Evolutionary conservation across 2,888 invertebrate genomes (phyloP).

Genomic region (Microplitis manilae): DNA sequence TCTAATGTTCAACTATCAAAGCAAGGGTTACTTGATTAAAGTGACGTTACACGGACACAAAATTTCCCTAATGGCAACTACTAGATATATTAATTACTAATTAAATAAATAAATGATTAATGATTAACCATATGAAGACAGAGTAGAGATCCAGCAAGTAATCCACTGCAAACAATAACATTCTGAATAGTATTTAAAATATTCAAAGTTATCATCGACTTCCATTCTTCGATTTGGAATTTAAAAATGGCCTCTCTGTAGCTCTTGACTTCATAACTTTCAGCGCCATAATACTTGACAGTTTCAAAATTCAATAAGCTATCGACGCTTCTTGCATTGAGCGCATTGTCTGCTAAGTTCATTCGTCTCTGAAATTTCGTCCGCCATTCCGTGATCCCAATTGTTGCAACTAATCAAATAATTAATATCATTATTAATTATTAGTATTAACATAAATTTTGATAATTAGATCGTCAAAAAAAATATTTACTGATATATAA

Average conservation of each 20-base stretch:
- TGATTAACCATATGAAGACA: slow-evolving; percentile 81
- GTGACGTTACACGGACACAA: no score
- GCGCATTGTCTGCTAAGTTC: slow-evolving; percentile 95
- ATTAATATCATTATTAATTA: slow-evolving; percentile 29
- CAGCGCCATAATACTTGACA: slow-evolving; percentile 97
- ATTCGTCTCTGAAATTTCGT: slow-evolving; percentile 94
- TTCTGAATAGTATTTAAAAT: slow-evolving; percentile 94
- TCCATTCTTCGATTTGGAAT: slow-evolving; percentile 94
- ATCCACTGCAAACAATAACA: slow-evolving; percentile 87
- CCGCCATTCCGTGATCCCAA: slow-evolving; percentile 96
- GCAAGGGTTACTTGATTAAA: no score
- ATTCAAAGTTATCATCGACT: slow-evolving; percentile 87
- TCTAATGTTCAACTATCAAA: no score
- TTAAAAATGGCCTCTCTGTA: slow-evolving; percentile 88
- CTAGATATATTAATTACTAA: not conserved
- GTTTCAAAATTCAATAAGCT: slow-evolving; percentile 98
- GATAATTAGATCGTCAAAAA: slow-evolving; percentile 2
- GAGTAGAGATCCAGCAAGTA: slow-evolving; percentile 89
- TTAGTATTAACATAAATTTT: not conserved
- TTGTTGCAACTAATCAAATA: slow-evolving; percentile 81
- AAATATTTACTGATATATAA: slow-evolving; percentile 87
- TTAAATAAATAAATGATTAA: slow-evolving; percentile 70
- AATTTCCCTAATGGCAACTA: not conserved
- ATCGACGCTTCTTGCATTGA: slow-evolving; percentile 93
- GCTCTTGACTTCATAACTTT: slow-evolving; percentile 89